phyloP scores from a whole-genome alignment of 2,888 invertebrate genomes.

The Halictus quadricinctus region DNA sequence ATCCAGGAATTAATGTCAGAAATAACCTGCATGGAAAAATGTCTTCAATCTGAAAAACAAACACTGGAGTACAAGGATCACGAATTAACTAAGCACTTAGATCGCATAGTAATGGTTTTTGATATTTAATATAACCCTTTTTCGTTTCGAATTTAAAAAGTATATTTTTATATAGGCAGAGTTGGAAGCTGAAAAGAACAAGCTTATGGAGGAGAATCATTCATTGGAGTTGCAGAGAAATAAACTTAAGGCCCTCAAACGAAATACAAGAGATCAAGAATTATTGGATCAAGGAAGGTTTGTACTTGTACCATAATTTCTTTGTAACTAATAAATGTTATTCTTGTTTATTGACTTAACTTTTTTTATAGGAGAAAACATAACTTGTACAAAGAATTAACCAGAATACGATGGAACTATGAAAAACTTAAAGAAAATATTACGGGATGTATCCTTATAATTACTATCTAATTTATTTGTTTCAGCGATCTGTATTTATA shows the following conservation, averaged over 20 bases:
- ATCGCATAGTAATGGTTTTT: conserved; percentile 34
- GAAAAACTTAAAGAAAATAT: conserved; percentile 43
- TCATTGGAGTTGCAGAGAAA: conserved; percentile 54
- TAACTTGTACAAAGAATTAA: conserved; percentile 64
- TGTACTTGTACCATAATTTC: conserved; percentile 14
- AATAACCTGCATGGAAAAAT: conserved; percentile 24
- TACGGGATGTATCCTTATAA: conserved; percentile 70
- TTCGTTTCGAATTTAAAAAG: background rate
- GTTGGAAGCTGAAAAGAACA: conserved; percentile 59
- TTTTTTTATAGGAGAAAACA: conserved; percentile 63
- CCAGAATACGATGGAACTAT: conserved; percentile 70
- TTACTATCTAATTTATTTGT: background rate
- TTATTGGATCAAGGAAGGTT: conserved; percentile 65
- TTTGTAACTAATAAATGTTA: background rate
- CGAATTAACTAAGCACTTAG: conserved; percentile 33
- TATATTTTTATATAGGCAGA: conserved; percentile 58
- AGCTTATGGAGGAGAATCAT: conserved; percentile 56
- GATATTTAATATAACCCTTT: background rate
- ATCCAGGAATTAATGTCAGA: conserved; percentile 29
- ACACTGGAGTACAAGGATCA: conserved; percentile 33
- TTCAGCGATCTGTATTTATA: background rate
- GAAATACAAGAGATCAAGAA: conserved; percentile 60
- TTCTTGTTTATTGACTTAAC: background rate
- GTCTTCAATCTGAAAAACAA: conserved; percentile 36
- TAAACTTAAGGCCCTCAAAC: conserved; percentile 57